Percentiles rank a stretch among this genome's conserved stretches.
Conservation (phyloP, 2,113 vertebrate genomes). For the Nothocercus nigrocapillus region DNA sequence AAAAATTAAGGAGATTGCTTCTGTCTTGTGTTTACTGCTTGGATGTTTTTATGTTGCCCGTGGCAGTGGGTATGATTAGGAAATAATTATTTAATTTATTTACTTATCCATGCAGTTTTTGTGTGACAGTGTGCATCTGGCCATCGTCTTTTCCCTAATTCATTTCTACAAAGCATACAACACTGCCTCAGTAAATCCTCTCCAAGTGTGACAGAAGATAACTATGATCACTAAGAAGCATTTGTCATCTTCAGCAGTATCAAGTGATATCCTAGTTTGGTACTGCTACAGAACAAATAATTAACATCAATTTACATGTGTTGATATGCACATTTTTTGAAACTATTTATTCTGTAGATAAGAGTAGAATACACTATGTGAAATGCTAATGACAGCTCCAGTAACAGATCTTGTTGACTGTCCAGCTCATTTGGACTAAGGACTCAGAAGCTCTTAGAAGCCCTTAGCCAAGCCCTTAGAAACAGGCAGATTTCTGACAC, state of each 20-base stretch:
- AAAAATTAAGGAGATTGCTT: background rate
- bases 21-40: background rate
- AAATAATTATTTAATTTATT: constrained; percentile 69
- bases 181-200: background rate
- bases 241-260: background rate
- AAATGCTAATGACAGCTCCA: background rate
- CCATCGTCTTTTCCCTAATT: constrained; percentile 1
- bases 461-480: background rate
- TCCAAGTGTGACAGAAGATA: background rate
- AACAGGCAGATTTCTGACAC: background rate
- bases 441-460: background rate
- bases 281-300: background rate
- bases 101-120: constrained; percentile 22
- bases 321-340: background rate
- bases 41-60: background rate
- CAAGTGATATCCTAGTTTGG: background rate
- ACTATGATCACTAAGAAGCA: background rate
- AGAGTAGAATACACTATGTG: background rate
- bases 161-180: background rate
- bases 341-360: background rate
- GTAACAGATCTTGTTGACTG: background rate
- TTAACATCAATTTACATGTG: background rate
- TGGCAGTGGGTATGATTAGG: constrained; percentile 17
- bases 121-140: constrained; percentile 2
- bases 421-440: background rate